Percentiles rank a stretch among this genome's conserved stretches.
phyloP scores from a whole-genome alignment of 1,140 invertebrate genomes.

The Drosophila sturtevanti region DNA sequence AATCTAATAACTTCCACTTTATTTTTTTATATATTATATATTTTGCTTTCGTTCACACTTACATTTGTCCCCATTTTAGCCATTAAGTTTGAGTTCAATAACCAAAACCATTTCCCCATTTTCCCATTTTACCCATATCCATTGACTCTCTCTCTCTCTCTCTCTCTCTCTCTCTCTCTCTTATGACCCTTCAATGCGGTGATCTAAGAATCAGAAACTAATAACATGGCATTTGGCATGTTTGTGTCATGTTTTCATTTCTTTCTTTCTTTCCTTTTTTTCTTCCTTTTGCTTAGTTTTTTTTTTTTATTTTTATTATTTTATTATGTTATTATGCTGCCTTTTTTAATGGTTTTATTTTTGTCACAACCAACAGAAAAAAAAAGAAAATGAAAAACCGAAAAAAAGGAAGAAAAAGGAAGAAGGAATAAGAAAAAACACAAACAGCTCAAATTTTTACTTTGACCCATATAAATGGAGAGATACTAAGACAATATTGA shows the following conservation, averaged over 20 bases:
- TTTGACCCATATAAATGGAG: slow-evolving; percentile 59
- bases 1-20: no score
- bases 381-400: slow-evolving; percentile 9
- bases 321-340: slow-evolving; percentile 35
- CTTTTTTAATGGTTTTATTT: slow-evolving; percentile 70
- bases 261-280: not conserved
- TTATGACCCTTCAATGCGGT: slow-evolving; percentile 17
- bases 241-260: slow-evolving; percentile 59
- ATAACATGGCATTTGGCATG: slow-evolving; percentile 40
- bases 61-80: no score
- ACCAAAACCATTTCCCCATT: no score
- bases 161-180: slow-evolving; percentile 11
- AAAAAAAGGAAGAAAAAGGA: slow-evolving; percentile 1
- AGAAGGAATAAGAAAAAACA: slow-evolving; percentile 11
- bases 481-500: not conserved
- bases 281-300: no score
- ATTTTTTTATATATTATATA: no score
- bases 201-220: slow-evolving; percentile 27
- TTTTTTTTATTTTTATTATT: not conserved
- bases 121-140: no score
- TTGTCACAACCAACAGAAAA: slow-evolving; percentile 28
- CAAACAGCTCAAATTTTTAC: slow-evolving; percentile 19
- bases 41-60: no score
- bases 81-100: no score
- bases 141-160: no score